Percentiles rank a stretch among this genome's conserved stretches.
Evolutionary conservation across 2,113 vertebrate species (phyloP).

Genomic region (Talpa occidentalis): DNA sequence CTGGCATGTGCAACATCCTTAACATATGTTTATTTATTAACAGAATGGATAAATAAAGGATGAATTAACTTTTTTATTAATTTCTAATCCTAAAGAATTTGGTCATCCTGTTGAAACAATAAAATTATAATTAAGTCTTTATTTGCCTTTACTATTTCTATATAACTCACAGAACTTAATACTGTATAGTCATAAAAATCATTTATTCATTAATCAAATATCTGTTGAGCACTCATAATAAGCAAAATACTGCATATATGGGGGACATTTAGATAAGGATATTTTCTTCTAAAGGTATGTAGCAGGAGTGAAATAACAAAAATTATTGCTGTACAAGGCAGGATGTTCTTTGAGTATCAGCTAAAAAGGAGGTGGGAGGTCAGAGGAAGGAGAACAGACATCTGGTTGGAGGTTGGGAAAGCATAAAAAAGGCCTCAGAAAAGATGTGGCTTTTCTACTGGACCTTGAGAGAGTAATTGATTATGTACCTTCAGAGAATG

Average conservation of each 20-base stretch:
- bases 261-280: not conserved
- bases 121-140: constrained; percentile 31
- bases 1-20: not conserved
- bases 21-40: not conserved
- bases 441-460: not conserved
- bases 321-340: not conserved
- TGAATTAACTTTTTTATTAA: constrained; percentile 36
- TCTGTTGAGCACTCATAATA: not conserved
- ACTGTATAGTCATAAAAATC: not conserved
- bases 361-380: not conserved
- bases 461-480: not conserved
- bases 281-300: not conserved
- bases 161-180: not conserved
- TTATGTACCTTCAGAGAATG: not conserved
- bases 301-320: not conserved
- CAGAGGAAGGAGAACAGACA: not conserved
- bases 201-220: not conserved
- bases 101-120: constrained; percentile 1
- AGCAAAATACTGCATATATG: not conserved
- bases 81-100: constrained; percentile 48
- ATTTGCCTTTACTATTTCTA: constrained; percentile 44
- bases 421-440: not conserved
- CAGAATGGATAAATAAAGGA: not conserved
- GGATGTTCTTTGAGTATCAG: not conserved
- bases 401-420: not conserved